Conservation (phyloP, 2,888 invertebrate species). For the Pimpla rufipes region DNA sequence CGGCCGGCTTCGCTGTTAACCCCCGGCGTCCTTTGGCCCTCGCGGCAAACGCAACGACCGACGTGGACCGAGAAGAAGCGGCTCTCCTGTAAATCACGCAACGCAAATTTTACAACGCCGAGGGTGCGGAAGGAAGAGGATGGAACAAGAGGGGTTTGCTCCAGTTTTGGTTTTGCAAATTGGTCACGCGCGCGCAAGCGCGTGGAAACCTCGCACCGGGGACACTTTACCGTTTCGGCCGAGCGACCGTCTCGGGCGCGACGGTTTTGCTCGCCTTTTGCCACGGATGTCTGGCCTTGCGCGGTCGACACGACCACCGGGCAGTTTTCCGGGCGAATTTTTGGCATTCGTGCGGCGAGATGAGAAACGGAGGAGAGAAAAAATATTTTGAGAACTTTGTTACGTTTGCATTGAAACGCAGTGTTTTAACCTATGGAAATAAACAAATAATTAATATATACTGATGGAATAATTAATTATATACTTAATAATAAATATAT, state of each 20-base stretch:
- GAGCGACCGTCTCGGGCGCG: background rate
- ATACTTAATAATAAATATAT: too few species aligned
- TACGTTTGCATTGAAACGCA: too few species aligned
- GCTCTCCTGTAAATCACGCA: conserved; percentile 74
- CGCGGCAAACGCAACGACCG: background rate
- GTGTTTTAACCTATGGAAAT: too few species aligned
- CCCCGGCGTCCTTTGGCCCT: conserved; percentile 22
- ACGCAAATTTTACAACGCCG: conserved; percentile 71
- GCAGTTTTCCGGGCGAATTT: background rate
- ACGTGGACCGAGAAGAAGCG: background rate
- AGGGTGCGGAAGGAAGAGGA: conserved; percentile 26
- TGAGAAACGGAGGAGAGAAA: background rate
- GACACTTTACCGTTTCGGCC: conserved; percentile 40
- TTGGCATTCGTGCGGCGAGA: background rate
- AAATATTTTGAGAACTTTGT: too few species aligned
- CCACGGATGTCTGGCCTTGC: background rate
- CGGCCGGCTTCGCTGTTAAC: conserved; percentile 23
- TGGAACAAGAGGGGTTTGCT: conserved; percentile 59
- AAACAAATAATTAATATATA: too few species aligned
- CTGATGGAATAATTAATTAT: too few species aligned
- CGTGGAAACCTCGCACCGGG: background rate
- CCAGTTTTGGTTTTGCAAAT: conserved; percentile 69
- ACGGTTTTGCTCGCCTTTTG: background rate
- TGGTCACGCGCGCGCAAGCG: conserved; percentile 65
- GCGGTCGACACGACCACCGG: background rate